A percentile compares a stretch with the other conserved stretches of the same genome.
phyloP scores from a whole-genome alignment of 2,797 vertebrate genomes.

The Premnoplex brunnescens region DNA sequence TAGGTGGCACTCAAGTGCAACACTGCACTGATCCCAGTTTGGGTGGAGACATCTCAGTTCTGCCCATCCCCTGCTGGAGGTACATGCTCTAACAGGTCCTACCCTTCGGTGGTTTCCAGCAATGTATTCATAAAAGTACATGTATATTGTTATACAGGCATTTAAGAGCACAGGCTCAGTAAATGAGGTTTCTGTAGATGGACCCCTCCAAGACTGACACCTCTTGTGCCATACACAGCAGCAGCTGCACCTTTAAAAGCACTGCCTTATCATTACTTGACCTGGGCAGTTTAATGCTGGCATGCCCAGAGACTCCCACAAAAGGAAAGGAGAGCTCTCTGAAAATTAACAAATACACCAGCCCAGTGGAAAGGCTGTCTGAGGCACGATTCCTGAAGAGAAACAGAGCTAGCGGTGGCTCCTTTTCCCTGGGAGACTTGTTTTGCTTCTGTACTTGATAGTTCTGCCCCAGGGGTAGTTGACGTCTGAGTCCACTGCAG shows the following conservation, averaged over 20 bases:
- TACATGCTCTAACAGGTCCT: rapidly evolving
- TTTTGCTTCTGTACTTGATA: background rate
- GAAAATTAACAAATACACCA: background rate
- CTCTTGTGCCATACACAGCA: background rate
- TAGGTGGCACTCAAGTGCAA: rapidly evolving
- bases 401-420: background rate
- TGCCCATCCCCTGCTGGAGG: too few relatives aligned
- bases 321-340: background rate
- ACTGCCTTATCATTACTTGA: rapidly evolving
- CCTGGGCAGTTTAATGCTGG: background rate
- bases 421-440: background rate
- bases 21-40: rapidly evolving
- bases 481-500: rapidly evolving
- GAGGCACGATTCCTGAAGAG: background rate
- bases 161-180: background rate
- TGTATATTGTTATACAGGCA: rapidly evolving
- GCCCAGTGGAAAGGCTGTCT: background rate
- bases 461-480: background rate
- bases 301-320: rapidly evolving
- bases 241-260: background rate
- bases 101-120: background rate
- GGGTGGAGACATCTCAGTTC: rapidly evolving
- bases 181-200: background rate
- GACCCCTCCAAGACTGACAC: background rate
- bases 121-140: rapidly evolving